A percentile compares a stretch with the other conserved stretches of the same genome.
phyloP scores from a whole-genome alignment of 2,888 invertebrate species.

The Listrodromus nycthemerus region DNA sequence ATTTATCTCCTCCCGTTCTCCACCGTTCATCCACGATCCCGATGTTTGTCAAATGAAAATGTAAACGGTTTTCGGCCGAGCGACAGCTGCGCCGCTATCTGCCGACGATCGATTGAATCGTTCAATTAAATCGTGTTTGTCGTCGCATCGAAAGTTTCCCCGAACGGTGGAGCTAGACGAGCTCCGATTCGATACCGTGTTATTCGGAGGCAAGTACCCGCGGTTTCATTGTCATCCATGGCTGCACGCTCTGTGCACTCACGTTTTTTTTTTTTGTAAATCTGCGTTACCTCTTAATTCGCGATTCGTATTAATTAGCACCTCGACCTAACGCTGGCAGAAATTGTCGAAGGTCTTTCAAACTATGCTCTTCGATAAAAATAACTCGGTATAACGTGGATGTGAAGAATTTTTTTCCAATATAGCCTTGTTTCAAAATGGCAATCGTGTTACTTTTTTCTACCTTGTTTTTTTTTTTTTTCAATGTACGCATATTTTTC shows the following conservation, averaged over 20 bases:
- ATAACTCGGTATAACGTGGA: too few relatives aligned
- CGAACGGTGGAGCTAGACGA: neutral
- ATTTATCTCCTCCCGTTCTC: neutral
- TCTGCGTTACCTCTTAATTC: neutral
- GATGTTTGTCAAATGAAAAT: constrained; percentile 52
- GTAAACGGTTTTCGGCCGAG: constrained; percentile 51
- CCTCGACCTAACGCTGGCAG: neutral
- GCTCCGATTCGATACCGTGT: constrained; percentile 1
- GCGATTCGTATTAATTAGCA: neutral
- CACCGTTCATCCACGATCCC: neutral
- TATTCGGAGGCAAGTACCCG: neutral
- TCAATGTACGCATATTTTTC: too few relatives aligned
- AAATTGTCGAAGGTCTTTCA: too few relatives aligned
- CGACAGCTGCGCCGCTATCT: constrained; percentile 30
- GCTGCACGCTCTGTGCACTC: neutral
- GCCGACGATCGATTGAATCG: constrained; percentile 39
- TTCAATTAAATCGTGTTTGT: constrained; percentile 44
- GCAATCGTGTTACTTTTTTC: too few relatives aligned
- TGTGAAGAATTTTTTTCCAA: too few relatives aligned
- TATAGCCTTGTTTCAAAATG: too few relatives aligned
- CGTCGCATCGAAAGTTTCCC: constrained; percentile 36
- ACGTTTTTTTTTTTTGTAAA: neutral
- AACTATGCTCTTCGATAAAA: too few relatives aligned
- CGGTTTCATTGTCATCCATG: neutral
- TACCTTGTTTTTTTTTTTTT: too few relatives aligned